Percentiles rank a stretch among this genome's conserved stretches.
Conservation (phyloP, 2,113 vertebrate genomes). For the Ctenomys sociabilis region DNA sequence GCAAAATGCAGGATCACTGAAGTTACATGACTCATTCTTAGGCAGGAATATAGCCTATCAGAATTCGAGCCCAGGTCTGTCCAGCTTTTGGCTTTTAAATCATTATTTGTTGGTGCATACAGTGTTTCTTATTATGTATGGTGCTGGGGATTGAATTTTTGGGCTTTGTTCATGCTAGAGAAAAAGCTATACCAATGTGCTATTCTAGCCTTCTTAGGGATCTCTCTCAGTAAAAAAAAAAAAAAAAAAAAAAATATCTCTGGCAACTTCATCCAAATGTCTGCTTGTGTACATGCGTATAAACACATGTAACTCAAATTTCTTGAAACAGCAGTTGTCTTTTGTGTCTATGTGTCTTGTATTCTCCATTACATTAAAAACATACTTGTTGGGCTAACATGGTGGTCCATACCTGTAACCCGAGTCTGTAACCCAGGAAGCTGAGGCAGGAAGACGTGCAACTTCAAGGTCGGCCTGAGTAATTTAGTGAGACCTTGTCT, state of each 20-base stretch:
- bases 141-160: background rate
- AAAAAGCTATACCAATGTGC: no score
- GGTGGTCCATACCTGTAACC: background rate
- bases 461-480: background rate
- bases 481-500: background rate
- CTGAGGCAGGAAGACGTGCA: background rate
- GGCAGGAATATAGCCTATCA: background rate
- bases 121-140: background rate
- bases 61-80: constrained; percentile 4
- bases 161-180: background rate
- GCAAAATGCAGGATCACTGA: background rate
- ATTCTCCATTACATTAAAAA: background rate
- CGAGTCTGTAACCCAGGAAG: background rate
- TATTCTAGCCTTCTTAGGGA: no score
- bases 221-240: background rate
- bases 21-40: background rate
- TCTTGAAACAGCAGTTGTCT: background rate
- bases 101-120: constrained; percentile 13
- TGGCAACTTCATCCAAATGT: background rate
- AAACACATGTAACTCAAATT: background rate
- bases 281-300: no score
- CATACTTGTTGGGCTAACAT: background rate
- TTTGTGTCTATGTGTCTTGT: background rate
- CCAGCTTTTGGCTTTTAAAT: background rate
- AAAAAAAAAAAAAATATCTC: background rate